Evolutionary conservation across 2,113 vertebrate species (phyloP).

Genomic region (Centropus unirufus): DNA sequence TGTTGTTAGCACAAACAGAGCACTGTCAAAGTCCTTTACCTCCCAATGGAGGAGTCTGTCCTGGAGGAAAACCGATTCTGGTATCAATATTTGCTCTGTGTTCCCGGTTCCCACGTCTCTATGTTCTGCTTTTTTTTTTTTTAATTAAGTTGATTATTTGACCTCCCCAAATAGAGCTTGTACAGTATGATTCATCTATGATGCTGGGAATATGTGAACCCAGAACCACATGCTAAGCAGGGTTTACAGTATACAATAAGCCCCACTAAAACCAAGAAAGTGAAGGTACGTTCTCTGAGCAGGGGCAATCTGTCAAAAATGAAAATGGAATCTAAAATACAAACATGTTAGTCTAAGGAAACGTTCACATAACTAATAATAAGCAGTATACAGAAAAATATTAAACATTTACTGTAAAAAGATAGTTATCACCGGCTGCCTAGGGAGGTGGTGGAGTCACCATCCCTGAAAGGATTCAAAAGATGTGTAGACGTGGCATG

Average conservation of each 20-base stretch:
- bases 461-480: no score
- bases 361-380: not conserved
- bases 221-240: not conserved
- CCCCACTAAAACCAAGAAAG: not conserved
- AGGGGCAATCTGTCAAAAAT: not conserved
- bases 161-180: not conserved
- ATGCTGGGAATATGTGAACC: not conserved
- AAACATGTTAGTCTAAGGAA: not conserved
- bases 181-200: not conserved
- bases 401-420: not conserved
- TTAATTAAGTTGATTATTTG: not conserved
- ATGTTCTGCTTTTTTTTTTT: not conserved
- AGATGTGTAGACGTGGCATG: no score
- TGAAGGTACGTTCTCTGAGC: not conserved
- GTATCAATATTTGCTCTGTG: not conserved
- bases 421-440: not conserved
- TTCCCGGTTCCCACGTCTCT: not conserved
- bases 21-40: not conserved
- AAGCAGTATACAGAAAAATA: not conserved
- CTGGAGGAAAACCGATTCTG: not conserved
- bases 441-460: not conserved
- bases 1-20: not conserved
- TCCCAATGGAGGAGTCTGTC: not conserved
- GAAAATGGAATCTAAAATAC: not conserved
- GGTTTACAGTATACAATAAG: not conserved